phyloP scores from a whole-genome alignment of 92 coral and sea anemone genomes.

The Desmophyllum pertusum region DNA sequence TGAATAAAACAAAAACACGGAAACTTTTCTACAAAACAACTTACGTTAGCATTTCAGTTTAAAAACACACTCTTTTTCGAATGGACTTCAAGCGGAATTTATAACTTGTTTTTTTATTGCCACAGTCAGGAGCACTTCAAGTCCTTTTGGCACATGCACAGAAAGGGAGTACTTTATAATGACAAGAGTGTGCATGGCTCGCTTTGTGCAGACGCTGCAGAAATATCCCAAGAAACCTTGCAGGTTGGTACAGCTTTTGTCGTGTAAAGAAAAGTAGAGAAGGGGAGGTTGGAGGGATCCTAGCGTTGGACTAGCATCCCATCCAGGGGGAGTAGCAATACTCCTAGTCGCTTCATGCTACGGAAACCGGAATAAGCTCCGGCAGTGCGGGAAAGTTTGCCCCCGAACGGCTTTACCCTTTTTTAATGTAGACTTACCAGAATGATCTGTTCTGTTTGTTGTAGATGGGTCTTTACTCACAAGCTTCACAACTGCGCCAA shows the following conservation, averaged over 20 bases:
- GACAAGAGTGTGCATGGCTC: slow-evolving; percentile 8
- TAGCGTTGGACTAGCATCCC: no score
- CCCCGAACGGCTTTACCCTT: no score
- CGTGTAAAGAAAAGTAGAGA: no score
- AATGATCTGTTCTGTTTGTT: background rate
- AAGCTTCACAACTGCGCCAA: slow-evolving; percentile 14
- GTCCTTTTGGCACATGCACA: slow-evolving; percentile 24
- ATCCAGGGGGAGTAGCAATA: no score
- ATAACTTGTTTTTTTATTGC: background rate
- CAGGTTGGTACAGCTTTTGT: slow-evolving; percentile 17
- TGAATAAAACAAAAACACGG: no score
- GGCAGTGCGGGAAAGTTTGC: no score
- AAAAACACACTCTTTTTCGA: no score
- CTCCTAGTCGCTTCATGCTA: no score
- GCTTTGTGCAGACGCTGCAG: slow-evolving; percentile 22
- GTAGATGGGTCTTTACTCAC: background rate
- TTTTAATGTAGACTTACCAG: background rate
- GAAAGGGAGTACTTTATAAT: background rate
- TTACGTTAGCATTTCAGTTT: no score
- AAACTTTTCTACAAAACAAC: no score
- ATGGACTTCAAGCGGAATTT: no score
- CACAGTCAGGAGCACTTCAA: background rate
- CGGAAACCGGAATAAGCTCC: no score
- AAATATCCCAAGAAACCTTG: slow-evolving; percentile 15
- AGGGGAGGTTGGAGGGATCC: background rate